These are phyloP conservation scores for Patella pellucida DNA, from an alignment of 2,888 invertebrate genomes.

Conservation along the genomic window DNA sequence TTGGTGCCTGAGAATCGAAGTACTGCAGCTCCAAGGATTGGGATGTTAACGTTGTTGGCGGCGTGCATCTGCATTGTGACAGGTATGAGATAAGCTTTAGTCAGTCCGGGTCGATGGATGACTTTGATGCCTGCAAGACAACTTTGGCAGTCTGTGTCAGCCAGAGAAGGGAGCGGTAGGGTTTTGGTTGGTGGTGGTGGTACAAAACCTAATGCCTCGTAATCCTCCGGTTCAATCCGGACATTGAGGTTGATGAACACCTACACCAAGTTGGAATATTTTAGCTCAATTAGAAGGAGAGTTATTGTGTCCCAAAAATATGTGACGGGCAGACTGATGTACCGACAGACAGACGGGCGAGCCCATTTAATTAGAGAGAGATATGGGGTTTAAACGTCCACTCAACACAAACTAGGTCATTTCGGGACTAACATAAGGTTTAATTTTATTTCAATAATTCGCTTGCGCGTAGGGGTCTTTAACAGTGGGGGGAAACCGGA, in stretches of 20 bases:
- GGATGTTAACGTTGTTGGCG: constrained; percentile 46
- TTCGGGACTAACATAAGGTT: too few relatives aligned
- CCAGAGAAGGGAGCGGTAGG: constrained; percentile 33
- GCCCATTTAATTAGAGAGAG: too few relatives aligned
- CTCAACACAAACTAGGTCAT: too few relatives aligned
- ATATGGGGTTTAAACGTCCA: too few relatives aligned
- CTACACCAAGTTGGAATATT: too few relatives aligned
- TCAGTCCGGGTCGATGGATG: constrained; percentile 40
- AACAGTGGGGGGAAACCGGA: too few relatives aligned
- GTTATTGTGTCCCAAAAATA: too few relatives aligned
- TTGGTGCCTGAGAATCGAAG: constrained; percentile 38
- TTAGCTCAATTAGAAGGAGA: too few relatives aligned
- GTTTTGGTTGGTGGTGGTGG: constrained; percentile 15
- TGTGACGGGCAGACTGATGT: too few relatives aligned
- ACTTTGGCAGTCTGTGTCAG: constrained; percentile 47
- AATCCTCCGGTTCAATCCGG: constrained; percentile 30
- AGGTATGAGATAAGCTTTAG: constrained; percentile 43
- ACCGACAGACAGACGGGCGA: too few relatives aligned
- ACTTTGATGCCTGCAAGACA: constrained; percentile 45
- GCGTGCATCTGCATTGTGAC: constrained; percentile 51
- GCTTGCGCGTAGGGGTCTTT: too few relatives aligned
- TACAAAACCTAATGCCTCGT: constrained; percentile 34
- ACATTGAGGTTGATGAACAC: constrained; percentile 27
- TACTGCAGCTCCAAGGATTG: constrained; percentile 47
- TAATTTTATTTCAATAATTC: too few relatives aligned